These are phyloP conservation scores for Sitophilus oryzae DNA, from an alignment of 1,140 invertebrate genomes.

Conservation along the genomic window DNA sequence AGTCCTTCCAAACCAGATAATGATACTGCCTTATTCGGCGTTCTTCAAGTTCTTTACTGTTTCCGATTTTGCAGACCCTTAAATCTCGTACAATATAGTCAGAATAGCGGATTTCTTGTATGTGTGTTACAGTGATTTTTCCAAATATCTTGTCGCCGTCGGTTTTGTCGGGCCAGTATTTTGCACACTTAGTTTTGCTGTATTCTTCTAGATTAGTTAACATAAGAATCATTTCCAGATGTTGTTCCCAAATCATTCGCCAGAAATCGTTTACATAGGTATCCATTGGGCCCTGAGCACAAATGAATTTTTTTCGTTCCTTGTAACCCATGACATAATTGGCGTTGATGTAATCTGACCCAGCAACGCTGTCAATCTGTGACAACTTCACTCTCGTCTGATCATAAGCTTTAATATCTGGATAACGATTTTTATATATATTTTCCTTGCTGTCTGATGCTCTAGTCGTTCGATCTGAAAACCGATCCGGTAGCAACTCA, in stretches of 20 bases:
- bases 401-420: conserved; percentile 88
- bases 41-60: conserved; percentile 57
- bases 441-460: conserved; percentile 86
- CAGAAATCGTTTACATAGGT: conserved; percentile 92
- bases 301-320: conserved; percentile 89
- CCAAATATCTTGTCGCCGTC: conserved; percentile 72
- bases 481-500: conserved; percentile 77
- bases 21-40: conserved; percentile 85
- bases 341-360: conserved; percentile 89
- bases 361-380: conserved; percentile 66
- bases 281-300: conserved; percentile 89
- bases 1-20: conserved; percentile 92
- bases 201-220: conserved; percentile 91
- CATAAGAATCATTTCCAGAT: conserved; percentile 88
- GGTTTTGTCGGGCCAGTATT: conserved; percentile 86
- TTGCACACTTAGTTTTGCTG: conserved; percentile 87
- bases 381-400: conserved; percentile 81
- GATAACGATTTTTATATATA: conserved; percentile 78
- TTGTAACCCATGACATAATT: conserved; percentile 89
- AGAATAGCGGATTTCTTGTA: conserved; percentile 67
- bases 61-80: conserved; percentile 52
- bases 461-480: conserved; percentile 77
- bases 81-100: conserved; percentile 79
- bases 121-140: conserved; percentile 70
- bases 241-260: conserved; percentile 97